Evolutionary conservation across 64 coral and sea anemone species (phyloP).

Genomic region (Stylophora pistillata): DNA sequence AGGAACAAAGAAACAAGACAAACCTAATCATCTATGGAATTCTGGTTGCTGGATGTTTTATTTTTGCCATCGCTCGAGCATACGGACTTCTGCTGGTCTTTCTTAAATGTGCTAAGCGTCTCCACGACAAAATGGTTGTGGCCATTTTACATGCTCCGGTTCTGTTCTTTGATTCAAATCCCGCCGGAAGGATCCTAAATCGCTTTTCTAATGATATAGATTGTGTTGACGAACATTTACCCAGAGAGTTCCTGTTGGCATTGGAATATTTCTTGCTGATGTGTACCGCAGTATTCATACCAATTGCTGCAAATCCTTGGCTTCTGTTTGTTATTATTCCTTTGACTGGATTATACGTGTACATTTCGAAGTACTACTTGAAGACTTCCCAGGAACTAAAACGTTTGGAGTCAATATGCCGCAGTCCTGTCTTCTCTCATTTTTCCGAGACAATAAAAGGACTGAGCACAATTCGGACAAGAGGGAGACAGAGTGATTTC

Average conservation of each 20-base stretch:
- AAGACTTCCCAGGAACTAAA: not conserved
- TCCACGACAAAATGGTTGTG: constrained; percentile 45
- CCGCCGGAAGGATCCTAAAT: constrained; percentile 46
- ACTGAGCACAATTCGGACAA: constrained; percentile 9
- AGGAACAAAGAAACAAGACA: not conserved
- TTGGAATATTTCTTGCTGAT: not conserved
- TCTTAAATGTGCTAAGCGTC: not conserved
- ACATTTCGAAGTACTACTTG: not conserved
- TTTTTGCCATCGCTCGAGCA: not conserved
- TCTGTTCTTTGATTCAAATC: constrained; percentile 51
- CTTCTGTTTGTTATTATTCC: not conserved
- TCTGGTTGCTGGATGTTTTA: not conserved
- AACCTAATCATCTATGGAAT: not conserved
- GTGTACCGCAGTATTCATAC: not conserved
- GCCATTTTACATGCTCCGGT: constrained; percentile 25
- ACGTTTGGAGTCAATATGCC: not conserved
- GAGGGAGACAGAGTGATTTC: not conserved
- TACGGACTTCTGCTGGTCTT: not conserved
- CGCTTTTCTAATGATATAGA: constrained; percentile 39
- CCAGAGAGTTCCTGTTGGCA: not conserved
- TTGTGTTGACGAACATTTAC: not conserved
- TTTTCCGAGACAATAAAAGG: not conserved
- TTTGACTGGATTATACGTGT: not conserved
- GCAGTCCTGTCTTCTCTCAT: constrained; percentile 11
- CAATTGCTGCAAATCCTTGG: not conserved